Evolutionary conservation across 2,888 invertebrate genomes (phyloP).

Genomic region (Strigamia crassipes): DNA sequence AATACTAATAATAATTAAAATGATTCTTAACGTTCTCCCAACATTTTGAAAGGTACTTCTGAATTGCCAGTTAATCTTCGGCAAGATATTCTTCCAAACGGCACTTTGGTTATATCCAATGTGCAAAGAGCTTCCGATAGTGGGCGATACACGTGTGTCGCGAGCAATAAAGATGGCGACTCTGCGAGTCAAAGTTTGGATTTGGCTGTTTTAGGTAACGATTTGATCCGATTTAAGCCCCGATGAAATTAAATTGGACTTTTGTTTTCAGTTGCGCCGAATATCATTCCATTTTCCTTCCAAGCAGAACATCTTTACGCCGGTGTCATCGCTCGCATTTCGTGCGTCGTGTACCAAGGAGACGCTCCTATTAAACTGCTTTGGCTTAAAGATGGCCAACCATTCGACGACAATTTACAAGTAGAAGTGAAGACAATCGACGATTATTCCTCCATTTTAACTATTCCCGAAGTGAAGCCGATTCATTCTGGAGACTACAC

Average conservation of each 20-base stretch:
- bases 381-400: conserved; percentile 41
- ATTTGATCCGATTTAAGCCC: not conserved
- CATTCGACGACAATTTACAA: not conserved
- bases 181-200: not conserved
- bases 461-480: not conserved
- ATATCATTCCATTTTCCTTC: conserved; percentile 41
- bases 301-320: not conserved
- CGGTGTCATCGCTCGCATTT: not conserved
- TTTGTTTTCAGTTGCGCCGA: conserved; percentile 25
- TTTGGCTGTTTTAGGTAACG: conserved; percentile 7
- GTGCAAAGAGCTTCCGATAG: conserved; percentile 29
- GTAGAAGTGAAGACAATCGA: not conserved
- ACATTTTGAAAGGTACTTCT: not conserved
- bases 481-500: conserved; percentile 33
- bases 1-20: not conserved
- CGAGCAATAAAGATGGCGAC: conserved; percentile 2
- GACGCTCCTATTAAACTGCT: conserved; percentile 18
- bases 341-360: conserved; percentile 28
- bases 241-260: not conserved
- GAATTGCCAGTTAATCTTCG: conserved; percentile 20
- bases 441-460: conserved; percentile 14
- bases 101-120: conserved; percentile 6
- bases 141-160: conserved; percentile 13
- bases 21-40: not conserved
- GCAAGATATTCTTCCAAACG: conserved; percentile 37